These are phyloP conservation scores for Sorex maritimensis DNA, from an alignment of 2,797 vertebrate genomes.

Conservation along the genomic window DNA sequence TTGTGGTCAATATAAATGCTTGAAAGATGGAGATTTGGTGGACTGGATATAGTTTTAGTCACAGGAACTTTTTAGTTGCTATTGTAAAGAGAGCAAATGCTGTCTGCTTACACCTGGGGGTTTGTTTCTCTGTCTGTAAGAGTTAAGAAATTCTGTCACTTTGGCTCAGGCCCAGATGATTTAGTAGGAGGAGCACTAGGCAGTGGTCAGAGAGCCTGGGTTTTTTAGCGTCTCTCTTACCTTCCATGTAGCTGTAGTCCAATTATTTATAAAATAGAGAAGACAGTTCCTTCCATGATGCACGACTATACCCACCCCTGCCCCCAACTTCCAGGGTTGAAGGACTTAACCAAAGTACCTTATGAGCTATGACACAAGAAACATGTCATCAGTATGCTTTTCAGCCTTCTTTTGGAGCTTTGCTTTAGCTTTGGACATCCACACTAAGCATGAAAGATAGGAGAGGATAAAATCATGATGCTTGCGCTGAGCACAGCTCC, in stretches of 20 bases:
- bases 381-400: background rate
- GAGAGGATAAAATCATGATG: background rate
- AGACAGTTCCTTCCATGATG: background rate
- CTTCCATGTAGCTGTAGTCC: background rate
- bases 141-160: background rate
- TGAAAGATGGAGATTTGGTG: background rate
- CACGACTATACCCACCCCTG: background rate
- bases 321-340: background rate
- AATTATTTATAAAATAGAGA: background rate
- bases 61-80: background rate
- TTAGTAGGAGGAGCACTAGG: background rate
- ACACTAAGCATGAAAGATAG: background rate
- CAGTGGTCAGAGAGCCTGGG: background rate
- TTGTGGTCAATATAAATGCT: conserved; percentile 11
- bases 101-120: background rate
- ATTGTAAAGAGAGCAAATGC: background rate
- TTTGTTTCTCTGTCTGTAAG: background rate
- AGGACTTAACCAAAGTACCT: background rate
- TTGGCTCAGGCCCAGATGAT: background rate
- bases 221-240: background rate
- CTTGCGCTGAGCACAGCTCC: background rate
- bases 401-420: conserved; percentile 17
- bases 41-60: background rate
- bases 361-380: background rate
- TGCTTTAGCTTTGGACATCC: background rate